Base-by-base conservation (phyloP, 2,113 vertebrate species). In the Silurus meridionalis region DNA sequence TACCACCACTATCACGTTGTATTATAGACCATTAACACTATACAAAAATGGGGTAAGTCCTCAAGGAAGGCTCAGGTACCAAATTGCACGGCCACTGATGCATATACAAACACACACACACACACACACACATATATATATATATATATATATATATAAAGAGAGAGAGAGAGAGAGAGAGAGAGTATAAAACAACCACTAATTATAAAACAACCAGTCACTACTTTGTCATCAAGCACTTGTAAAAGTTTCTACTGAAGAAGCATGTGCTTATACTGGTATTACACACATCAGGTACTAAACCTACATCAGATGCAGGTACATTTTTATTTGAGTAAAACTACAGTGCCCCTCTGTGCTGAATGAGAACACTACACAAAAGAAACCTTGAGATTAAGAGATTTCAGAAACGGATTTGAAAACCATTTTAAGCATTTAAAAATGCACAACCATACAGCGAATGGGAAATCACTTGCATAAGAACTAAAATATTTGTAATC, bases 321-420 rank as follows among this genome's bases (percentile, higher is more conserved):
- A 5, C 37, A 58, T 53, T 60, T 37, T 57, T 19, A 63, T 14
- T 37, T 15, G 19, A 83, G 57, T n/a, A 71, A 72, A 64, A 28
- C 7, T 81, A 85, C 46, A 58, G 67, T 66, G 52, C 78, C 52
- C 19, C 78, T 52, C 17, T 85, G 78, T 85, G 87, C 67, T 77
- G 19, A 46, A 82, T 8, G 0, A 64, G 8, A 37, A 66, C 25
- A 88, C 53, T 82, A 80, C 64, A 75, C 50, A 53, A 75, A 28
- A 81, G 7, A 64, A 72, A 28, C 14, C 14, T 28, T 57, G 8
- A 79, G 14, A 19, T 15, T 19, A 57, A 79, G n/a, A 37, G 3
- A 75, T 75, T 75, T 75, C 2, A 53, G 14, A 71, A 23, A n/a
- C 14, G 53, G 14, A 77, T 53, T n/a, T 1, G 37, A 2, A 57